phyloP scores from a whole-genome alignment of 2,797 vertebrate genomes.

The Scleropages formosus region DNA sequence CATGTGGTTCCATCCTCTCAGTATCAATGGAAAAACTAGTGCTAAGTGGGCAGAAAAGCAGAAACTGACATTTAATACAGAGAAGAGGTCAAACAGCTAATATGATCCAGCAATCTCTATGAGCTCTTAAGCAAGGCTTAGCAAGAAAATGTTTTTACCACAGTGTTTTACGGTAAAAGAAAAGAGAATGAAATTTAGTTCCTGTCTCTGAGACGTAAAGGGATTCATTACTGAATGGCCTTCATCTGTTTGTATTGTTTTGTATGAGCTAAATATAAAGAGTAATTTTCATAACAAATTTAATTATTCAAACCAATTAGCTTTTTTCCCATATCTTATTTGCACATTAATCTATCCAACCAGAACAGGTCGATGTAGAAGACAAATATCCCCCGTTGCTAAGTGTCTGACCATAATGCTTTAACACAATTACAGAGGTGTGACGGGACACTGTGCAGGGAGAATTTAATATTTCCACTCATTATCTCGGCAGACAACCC shows the following conservation, averaged over 20 bases:
- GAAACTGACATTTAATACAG: constrained; percentile 11
- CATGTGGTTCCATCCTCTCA: constrained; percentile 24
- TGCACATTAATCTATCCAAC: not conserved
- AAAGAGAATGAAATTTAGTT: not conserved
- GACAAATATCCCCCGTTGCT: not conserved
- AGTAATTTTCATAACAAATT: not conserved
- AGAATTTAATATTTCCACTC: not conserved
- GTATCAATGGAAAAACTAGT: constrained; percentile 7
- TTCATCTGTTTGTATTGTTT: not conserved
- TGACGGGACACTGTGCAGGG: not conserved
- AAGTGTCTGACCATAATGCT: not conserved
- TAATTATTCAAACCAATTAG: not conserved
- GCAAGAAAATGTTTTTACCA: not conserved
- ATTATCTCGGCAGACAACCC: not conserved
- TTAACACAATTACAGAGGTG: not conserved
- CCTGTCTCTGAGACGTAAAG: not conserved
- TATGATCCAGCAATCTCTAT: not conserved
- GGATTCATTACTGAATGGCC: not conserved
- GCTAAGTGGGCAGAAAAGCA: constrained; percentile 16
- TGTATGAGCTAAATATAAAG: not conserved
- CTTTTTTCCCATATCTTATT: not conserved
- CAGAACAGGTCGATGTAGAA: not conserved
- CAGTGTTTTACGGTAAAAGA: not conserved
- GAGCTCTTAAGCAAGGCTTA: not conserved
- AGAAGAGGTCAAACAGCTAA: constrained; percentile 6